phyloP scores from a whole-genome alignment of 2,888 invertebrate genomes.

The Athripsodes cinereus region DNA sequence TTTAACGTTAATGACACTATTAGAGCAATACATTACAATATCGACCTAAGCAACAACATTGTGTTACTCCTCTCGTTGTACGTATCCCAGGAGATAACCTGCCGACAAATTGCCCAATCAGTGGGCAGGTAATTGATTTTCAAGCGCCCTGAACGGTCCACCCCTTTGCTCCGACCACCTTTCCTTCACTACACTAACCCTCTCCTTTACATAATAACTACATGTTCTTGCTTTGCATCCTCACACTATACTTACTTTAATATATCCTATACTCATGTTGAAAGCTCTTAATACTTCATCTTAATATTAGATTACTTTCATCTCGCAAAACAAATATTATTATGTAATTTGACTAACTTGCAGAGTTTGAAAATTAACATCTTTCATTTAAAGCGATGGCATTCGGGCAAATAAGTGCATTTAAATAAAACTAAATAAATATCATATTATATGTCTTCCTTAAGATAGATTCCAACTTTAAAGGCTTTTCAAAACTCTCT shows the following conservation, averaged over 20 bases:
- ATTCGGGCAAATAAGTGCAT: too few relatives aligned
- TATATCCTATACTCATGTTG: background rate
- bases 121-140: constrained; percentile 54
- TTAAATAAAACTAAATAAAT: too few relatives aligned
- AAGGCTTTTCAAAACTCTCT: too few relatives aligned
- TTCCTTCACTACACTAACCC: background rate
- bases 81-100: constrained; percentile 36
- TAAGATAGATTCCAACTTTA: too few relatives aligned
- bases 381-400: too few relatives aligned
- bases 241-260: constrained; percentile 8
- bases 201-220: constrained; percentile 3
- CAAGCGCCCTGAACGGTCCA: constrained; percentile 38
- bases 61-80: constrained; percentile 29
- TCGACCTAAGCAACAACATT: background rate
- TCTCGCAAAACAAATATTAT: too few relatives aligned
- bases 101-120: constrained; percentile 56
- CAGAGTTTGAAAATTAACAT: too few relatives aligned
- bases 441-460: too few relatives aligned
- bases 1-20: too few relatives aligned
- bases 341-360: too few relatives aligned
- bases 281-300: background rate
- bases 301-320: too few relatives aligned
- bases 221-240: constrained; percentile 21
- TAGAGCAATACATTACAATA: too few relatives aligned
- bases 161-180: constrained; percentile 4